phyloP scores from a whole-genome alignment of 2,888 invertebrate genomes.

The Exocentrus adspersus region DNA sequence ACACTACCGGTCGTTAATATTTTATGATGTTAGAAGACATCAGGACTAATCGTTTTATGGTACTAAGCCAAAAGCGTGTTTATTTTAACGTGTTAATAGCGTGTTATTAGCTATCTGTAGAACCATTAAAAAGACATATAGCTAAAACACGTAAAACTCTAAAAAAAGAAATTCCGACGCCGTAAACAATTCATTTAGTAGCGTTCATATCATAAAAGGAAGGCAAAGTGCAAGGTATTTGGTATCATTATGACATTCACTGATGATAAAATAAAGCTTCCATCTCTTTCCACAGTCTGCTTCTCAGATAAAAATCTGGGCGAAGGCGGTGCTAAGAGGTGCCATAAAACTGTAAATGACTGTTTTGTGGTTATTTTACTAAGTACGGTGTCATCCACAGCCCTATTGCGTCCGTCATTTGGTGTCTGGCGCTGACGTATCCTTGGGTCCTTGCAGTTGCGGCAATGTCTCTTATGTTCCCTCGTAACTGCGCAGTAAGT shows the following conservation, averaged over 20 bases:
- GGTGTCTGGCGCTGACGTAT: constrained; percentile 54
- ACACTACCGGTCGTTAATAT: constrained; percentile 40
- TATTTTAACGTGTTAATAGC: constrained; percentile 40
- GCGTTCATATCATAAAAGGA: constrained; percentile 47
- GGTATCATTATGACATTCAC: constrained; percentile 54
- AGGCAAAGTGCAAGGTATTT: constrained; percentile 36
- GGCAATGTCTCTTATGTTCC: too few species aligned
- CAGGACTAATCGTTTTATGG: constrained; percentile 36
- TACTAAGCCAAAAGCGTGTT: constrained; percentile 33
- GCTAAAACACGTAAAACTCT: constrained; percentile 11
- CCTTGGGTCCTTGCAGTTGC: constrained; percentile 44
- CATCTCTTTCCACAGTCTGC: constrained; percentile 42
- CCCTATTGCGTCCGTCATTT: constrained; percentile 58
- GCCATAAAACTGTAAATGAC: constrained; percentile 61
- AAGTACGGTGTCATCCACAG: constrained; percentile 62
- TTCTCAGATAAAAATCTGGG: constrained; percentile 57
- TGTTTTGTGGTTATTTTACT: constrained; percentile 62
- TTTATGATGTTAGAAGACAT: constrained; percentile 43
- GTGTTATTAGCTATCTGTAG: constrained; percentile 30
- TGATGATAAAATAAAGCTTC: constrained; percentile 52
- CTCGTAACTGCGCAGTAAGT: too few species aligned
- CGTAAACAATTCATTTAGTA: constrained; percentile 47
- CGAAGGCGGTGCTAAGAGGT: constrained; percentile 55
- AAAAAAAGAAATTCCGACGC: constrained; percentile 18
- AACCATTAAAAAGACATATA: constrained; percentile 20